Evolutionary conservation across 2,888 invertebrate genomes (phyloP), one percentile per base, ranked within the genome.

Genomic region (Synergus gifuensis): DNA sequence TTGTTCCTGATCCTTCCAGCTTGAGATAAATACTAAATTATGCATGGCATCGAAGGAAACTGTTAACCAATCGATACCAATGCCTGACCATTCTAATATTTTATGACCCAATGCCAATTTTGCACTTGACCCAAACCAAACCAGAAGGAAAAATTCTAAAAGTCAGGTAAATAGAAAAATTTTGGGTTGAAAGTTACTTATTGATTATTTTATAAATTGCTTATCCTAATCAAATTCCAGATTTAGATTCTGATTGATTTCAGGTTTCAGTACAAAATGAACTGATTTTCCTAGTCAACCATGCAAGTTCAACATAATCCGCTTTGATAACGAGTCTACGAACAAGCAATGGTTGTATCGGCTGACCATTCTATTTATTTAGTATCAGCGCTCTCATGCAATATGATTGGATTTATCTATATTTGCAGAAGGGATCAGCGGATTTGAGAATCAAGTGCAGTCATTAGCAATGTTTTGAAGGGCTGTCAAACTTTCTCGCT

Each of bases 321-420:
- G 46, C 28, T 49, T 28, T 69, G 46, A 69, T 69, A 49, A 28
- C 28, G 46, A 69, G 49, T 69, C 49, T 69, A 46, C 49, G 28
- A 69, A 69, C 69, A 69, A 69, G 46, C 46, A 22, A 44, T 16
- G 18, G 9, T 12, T 22, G 22, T 42, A 67, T 67, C 14, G 46
- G 28, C 14, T 69, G 12, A 16, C 49, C 69, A 69, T 69, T 69
- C 69, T 46, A 80, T 80, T 78, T 54, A 76, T 67, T 76, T 54
- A 67, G 66, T 49, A 46, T 76, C 58, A 58, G 76, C 22, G 36
- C 66, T 67, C 8, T 76, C 78, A 76, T 64, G 73, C 77, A 76
- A 49, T 28, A 76, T 78, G 78, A 80, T 80, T 76, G 67, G 76
- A 80, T 80, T 77, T 80, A 49, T n/a, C 78, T 44, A 46, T 66